Evolutionary conservation across 2,797 vertebrate species (phyloP).

Genomic region (Clamator glandarius): DNA sequence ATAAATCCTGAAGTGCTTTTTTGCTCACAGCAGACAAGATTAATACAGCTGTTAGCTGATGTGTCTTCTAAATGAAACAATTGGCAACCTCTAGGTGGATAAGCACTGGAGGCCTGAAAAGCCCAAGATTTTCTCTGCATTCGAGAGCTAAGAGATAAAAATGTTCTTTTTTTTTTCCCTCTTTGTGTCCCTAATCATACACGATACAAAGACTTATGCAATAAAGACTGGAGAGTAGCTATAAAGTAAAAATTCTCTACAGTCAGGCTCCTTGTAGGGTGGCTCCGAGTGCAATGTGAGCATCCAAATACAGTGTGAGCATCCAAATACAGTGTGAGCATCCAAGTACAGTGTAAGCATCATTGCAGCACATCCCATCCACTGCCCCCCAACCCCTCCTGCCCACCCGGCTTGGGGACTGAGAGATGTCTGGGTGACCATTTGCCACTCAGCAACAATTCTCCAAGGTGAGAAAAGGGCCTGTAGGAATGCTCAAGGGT

Average conservation of each 20-base stretch:
- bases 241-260: neutral
- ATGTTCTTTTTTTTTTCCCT: neutral
- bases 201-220: accelerated
- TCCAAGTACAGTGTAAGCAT: neutral
- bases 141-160: neutral
- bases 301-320: neutral
- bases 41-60: neutral
- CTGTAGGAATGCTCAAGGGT: neutral
- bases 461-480: neutral
- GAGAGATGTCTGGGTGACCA: accelerated
- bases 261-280: neutral
- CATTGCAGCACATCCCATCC: accelerated
- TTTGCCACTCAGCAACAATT: neutral
- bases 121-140: accelerated
- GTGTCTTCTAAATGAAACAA: neutral
- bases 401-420: accelerated
- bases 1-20: constrained; percentile 22
- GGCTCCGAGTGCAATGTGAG: neutral
- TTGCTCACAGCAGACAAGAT: neutral
- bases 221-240: neutral
- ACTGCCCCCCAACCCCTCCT: neutral
- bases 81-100: neutral
- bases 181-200: neutral
- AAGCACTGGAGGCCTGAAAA: neutral
- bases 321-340: accelerated